Evolutionary conservation across 2,113 vertebrate species (phyloP).

Genomic region (Chitala chitala): DNA sequence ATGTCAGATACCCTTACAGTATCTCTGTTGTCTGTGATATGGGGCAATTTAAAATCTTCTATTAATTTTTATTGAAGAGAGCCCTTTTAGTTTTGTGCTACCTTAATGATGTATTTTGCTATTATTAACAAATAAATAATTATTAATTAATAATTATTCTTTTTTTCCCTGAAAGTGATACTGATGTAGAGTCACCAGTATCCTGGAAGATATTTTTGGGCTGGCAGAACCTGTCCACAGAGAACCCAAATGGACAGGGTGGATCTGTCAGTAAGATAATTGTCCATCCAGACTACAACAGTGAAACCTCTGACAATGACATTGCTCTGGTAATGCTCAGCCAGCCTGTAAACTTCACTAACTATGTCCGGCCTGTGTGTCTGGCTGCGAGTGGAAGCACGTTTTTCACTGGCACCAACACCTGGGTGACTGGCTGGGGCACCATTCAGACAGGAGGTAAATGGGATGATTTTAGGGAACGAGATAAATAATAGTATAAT

Average conservation of each 20-base stretch:
- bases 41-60: background rate
- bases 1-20: constrained; percentile 10
- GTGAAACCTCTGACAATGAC: constrained; percentile 45
- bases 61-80: too few relatives aligned
- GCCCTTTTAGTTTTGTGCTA: too few relatives aligned
- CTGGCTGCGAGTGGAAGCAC: constrained; percentile 42
- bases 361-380: constrained; percentile 52
- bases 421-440: constrained; percentile 61
- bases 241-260: constrained; percentile 15
- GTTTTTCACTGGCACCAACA: constrained; percentile 49
- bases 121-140: background rate
- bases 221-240: background rate
- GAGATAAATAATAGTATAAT: too few relatives aligned
- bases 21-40: constrained; percentile 9
- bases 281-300: constrained; percentile 34
- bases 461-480: background rate
- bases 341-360: constrained; percentile 23
- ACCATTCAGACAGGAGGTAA: background rate
- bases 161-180: background rate
- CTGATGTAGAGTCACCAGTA: background rate
- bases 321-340: constrained; percentile 47
- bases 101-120: too few relatives aligned
- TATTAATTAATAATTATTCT: background rate
- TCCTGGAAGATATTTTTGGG: constrained; percentile 21
- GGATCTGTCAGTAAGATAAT: constrained; percentile 18